phyloP scores from a whole-genome alignment of 2,797 vertebrate species.

The Sternotherus odoratus region DNA sequence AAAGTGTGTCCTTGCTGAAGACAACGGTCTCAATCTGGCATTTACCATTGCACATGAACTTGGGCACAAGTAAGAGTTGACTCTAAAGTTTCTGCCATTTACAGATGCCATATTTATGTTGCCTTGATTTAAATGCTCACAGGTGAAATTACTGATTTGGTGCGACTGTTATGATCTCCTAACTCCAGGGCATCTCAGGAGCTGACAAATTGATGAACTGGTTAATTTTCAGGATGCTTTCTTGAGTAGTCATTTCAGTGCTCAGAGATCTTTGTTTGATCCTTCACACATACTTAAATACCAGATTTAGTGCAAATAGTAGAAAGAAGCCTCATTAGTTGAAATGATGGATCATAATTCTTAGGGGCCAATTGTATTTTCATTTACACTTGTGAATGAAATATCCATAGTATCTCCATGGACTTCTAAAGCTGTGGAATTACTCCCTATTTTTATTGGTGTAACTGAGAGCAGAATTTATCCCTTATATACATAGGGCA shows the following conservation, averaged over 20 bases:
- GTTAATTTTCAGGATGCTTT: not conserved
- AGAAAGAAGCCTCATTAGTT: not conserved
- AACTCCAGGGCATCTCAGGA: not conserved
- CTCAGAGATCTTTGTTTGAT: not conserved
- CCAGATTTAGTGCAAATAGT: not conserved
- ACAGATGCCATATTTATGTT: not conserved
- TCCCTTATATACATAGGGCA: not conserved
- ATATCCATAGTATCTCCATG: not conserved
- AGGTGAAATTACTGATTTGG: not conserved
- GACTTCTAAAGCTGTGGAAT: not conserved
- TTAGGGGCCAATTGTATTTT: not conserved
- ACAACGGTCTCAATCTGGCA: slow-evolving; percentile 96
- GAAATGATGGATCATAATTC: not conserved
- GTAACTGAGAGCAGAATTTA: not conserved
- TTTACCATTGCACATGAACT: slow-evolving; percentile 98
- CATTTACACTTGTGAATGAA: not conserved
- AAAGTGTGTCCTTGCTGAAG: slow-evolving; percentile 96
- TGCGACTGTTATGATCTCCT: not conserved
- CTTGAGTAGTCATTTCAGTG: not conserved
- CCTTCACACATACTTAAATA: not conserved
- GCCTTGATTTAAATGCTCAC: not conserved
- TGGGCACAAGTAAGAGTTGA: slow-evolving; percentile 93
- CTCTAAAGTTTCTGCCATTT: not conserved
- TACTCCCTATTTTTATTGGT: not conserved
- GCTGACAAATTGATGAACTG: not conserved